Evolutionary conservation across 1,140 invertebrate species (phyloP).

Genomic region (Brachionus asplanchnoidis): DNA sequence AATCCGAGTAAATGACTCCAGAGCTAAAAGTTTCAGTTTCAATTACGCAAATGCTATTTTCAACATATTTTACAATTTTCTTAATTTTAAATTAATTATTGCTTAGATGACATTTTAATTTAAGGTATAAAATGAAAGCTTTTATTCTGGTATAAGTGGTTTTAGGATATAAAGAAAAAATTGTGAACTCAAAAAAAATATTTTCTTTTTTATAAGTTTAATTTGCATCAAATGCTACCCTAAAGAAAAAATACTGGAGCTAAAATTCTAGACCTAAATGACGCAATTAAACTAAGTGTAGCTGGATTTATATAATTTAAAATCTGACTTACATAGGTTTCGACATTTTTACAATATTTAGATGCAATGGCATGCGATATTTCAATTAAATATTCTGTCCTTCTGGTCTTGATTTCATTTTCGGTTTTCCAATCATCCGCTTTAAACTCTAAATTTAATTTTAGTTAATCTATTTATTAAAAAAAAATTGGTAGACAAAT

Average conservation of each 20-base stretch:
- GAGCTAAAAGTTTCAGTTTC: background rate
- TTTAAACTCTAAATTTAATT: background rate
- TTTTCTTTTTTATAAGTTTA: too few relatives aligned
- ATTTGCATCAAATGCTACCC: too few relatives aligned
- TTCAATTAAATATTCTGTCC: background rate
- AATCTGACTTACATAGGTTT: background rate
- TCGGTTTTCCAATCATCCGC: conserved; percentile 15
- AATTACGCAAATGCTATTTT: conserved; percentile 12
- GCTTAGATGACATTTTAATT: background rate
- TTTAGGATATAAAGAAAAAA: too few relatives aligned
- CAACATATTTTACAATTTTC: conserved; percentile 11
- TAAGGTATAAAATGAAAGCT: background rate
- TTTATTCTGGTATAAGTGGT: too few relatives aligned
- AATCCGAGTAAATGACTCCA: conserved; percentile 30
- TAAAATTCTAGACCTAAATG: background rate
- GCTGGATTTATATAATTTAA: background rate
- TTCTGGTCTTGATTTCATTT: background rate
- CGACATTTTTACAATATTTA: conserved; percentile 12
- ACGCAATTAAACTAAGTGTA: background rate
- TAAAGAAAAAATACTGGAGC: too few relatives aligned
- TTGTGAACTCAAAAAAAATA: too few relatives aligned
- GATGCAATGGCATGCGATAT: background rate
- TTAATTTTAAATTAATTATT: background rate
- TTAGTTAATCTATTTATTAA: background rate
- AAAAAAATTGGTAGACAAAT: background rate